Base-by-base conservation (phyloP, 2,888 invertebrate species). In the Scaptomyza caliginosa region DNA sequence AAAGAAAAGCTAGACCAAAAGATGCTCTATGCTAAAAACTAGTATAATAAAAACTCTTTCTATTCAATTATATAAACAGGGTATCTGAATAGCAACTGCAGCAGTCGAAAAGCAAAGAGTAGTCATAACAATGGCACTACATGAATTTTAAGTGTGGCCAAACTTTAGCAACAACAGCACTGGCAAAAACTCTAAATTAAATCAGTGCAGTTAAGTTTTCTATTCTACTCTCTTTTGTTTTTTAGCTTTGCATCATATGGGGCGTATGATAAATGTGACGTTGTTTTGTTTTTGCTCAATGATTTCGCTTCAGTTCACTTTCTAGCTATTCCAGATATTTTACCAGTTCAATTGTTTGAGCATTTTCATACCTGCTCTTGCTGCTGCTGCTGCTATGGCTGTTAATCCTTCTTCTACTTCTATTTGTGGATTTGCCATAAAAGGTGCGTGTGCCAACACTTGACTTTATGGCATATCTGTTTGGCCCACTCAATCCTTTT, bases 191-290 rank as follows among this genome's bases (percentile, higher is more conserved):
- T 57, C 17, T 49, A 71, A 74, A 74, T 75, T 60, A 75, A 74
- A 74, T 74, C 74, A 64, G 58, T 43, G 48, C 10, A 28, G 50
- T 42, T 63, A 11, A 45, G 50, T 68, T 67, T 34, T 32, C 13
- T 21, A 45, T 40, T 46, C 57, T 54, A 38, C n/a, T 28, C 11
- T 46, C 34, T 48, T 21, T 49, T 66, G 67, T 74, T 67, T 71
- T 74, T 64, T 71, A n/a, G 57, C 56, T 23, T 23, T 38, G 16
- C 48, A 19, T 45, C 49, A 60, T 65, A 81, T 65, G 60, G 83
- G 81, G 86, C 86, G 80, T 67, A 82, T 81, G 81, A 85, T 85
- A 82, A 85, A 81, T 81, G 72, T 65, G 70, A 62, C 60, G 67
- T 64, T 74, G 77, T 70, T 65, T 19, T 32, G 55, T 55, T 43